Evolutionary conservation across 2,888 invertebrate genomes (phyloP).

Genomic region (Cantharis nigra): DNA sequence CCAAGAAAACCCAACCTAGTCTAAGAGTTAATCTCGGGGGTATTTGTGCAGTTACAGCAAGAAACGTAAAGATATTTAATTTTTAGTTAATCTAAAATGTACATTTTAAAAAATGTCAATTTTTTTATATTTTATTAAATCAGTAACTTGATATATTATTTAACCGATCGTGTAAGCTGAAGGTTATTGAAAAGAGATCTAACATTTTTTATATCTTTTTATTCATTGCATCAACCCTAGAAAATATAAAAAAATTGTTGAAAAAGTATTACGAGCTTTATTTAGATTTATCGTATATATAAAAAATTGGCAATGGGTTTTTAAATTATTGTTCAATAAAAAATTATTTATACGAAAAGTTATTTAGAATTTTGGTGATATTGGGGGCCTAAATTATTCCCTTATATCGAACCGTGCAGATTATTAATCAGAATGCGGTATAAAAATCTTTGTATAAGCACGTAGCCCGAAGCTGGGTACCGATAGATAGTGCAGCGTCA

Average conservation of each 20-base stretch:
- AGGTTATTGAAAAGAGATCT: not conserved
- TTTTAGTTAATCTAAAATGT: not conserved
- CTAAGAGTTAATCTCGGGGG: not conserved
- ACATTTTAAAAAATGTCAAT: not conserved
- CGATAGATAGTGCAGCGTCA: constrained; percentile 32
- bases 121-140: no score
- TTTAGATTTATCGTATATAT: not conserved
- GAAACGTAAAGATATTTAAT: not conserved
- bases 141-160: not conserved
- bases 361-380: not conserved
- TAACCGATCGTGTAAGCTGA: not conserved
- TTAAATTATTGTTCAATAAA: not conserved
- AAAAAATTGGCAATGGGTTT: not conserved
- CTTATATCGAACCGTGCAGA: constrained; percentile 20
- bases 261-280: not conserved
- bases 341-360: not conserved
- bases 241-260: not conserved
- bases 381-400: constrained; percentile 4
- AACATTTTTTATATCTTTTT: not conserved
- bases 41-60: not conserved
- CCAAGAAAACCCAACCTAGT: not conserved
- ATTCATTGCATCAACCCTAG: not conserved
- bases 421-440: constrained; percentile 24
- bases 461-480: constrained; percentile 28
- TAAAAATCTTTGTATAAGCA: constrained; percentile 28